Conservation (phyloP, 2,888 invertebrate species). For the Sinelater perroti region DNA sequence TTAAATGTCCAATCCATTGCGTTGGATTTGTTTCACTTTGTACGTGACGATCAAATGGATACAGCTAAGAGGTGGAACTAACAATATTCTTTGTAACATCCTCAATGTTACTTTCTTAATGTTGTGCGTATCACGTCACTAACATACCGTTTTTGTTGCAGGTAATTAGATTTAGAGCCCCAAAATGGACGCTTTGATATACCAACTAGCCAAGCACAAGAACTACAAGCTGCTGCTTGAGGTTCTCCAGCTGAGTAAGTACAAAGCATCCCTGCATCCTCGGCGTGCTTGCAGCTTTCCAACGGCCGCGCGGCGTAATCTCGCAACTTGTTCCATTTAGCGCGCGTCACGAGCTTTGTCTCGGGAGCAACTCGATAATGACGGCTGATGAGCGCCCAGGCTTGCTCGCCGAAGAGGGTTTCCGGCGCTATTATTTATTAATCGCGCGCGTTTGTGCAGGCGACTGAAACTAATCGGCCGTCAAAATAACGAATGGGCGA, state of each 20-base stretch:
- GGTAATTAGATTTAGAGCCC: conserved; percentile 9
- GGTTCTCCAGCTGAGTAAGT: conserved; percentile 44
- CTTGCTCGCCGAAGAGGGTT: not conserved
- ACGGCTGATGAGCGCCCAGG: conserved; percentile 5
- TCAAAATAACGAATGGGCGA: conserved; percentile 12
- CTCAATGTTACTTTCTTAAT: too few relatives aligned
- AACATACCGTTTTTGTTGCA: conserved; percentile 12
- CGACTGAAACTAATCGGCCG: conserved; percentile 11
- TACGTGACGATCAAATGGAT: too few relatives aligned
- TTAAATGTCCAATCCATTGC: too few relatives aligned
- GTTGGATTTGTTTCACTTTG: too few relatives aligned
- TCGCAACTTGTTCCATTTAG: conserved; percentile 11
- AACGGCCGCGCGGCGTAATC: too few relatives aligned
- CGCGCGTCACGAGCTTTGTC: conserved; percentile 9
- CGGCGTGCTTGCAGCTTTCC: too few relatives aligned
- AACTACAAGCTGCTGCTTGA: conserved; percentile 42
- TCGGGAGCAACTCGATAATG: not conserved
- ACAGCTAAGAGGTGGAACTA: too few relatives aligned
- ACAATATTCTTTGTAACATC: too few relatives aligned
- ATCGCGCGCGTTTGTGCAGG: conserved; percentile 7
- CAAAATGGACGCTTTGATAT: conserved; percentile 19
- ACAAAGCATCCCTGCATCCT: too few relatives aligned
- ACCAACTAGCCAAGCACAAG: conserved; percentile 17
- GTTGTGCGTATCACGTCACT: too few relatives aligned
- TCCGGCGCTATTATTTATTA: conserved; percentile 5